Conservation (phyloP, 2,797 vertebrate genomes). For the Phalloptychus januarius region DNA sequence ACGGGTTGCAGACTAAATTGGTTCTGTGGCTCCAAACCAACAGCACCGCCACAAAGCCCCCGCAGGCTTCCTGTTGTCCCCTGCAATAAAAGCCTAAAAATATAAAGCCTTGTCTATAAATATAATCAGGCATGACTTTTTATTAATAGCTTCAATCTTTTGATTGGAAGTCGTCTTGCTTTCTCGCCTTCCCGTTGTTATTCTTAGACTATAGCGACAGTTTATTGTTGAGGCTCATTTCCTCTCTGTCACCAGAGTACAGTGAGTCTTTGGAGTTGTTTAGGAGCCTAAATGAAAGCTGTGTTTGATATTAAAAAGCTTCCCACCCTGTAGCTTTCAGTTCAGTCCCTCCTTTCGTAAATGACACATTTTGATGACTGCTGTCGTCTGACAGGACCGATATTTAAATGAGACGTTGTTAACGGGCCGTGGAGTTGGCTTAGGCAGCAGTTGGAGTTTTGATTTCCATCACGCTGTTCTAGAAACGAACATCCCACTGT, state of each 20-base stretch:
- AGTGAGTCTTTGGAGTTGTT: slow-evolving; percentile 12
- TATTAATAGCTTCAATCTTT: slow-evolving; percentile 29
- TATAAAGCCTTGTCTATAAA: slow-evolving; percentile 20
- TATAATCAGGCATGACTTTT: slow-evolving; percentile 21
- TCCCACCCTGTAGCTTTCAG: slow-evolving; percentile 12
- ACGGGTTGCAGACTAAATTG: background rate
- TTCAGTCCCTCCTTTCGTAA: slow-evolving; percentile 24
- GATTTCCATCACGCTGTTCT: slow-evolving; percentile 52
- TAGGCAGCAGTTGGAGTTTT: slow-evolving; percentile 37
- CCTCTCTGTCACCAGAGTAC: slow-evolving; percentile 16
- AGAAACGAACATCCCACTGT: slow-evolving; percentile 59
- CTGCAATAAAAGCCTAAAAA: background rate
- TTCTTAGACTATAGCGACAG: slow-evolving; percentile 19
- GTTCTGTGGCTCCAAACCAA: background rate
- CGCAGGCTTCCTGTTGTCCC: background rate
- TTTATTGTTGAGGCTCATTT: slow-evolving; percentile 19
- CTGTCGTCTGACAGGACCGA: slow-evolving; percentile 28
- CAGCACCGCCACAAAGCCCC: background rate
- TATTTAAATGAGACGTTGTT: slow-evolving; percentile 28
- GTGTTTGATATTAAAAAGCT: slow-evolving; percentile 1
- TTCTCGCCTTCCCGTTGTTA: slow-evolving; percentile 10
- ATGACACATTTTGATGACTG: slow-evolving; percentile 28
- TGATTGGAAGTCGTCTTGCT: background rate
- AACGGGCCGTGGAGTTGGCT: slow-evolving; percentile 33
- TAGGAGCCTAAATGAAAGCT: slow-evolving; percentile 8